These are phyloP conservation scores for Perodicticus potto DNA, from an alignment of 2,797 vertebrate genomes.

Conservation along the genomic window DNA sequence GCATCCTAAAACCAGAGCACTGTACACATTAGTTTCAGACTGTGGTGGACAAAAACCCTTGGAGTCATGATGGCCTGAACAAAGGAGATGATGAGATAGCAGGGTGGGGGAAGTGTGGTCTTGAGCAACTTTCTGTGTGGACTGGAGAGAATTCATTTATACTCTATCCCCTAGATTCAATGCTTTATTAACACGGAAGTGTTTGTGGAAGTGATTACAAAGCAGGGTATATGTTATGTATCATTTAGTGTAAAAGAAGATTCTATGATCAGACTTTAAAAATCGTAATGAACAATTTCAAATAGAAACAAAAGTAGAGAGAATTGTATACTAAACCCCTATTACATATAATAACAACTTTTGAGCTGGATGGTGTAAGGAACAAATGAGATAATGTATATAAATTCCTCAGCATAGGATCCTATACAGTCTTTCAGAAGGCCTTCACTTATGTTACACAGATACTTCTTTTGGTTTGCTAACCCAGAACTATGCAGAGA, in stretches of 20 bases:
- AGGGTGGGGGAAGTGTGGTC: background rate
- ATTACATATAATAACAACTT: background rate
- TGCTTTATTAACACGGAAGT: conserved; percentile 5
- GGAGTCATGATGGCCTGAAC: background rate
- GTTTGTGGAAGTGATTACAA: background rate
- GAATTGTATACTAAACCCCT: background rate
- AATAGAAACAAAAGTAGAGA: conserved; percentile 2
- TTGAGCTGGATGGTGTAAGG: conserved; percentile 23
- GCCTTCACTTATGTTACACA: background rate
- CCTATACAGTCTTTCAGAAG: background rate
- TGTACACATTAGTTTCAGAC: background rate
- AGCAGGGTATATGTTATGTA: background rate
- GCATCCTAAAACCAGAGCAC: background rate
- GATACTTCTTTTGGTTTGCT: background rate
- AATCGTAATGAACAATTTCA: background rate
- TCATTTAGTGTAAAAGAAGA: conserved; percentile 32
- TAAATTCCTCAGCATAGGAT: background rate
- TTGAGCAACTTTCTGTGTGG: conserved; percentile 41
- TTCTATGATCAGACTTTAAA: background rate
- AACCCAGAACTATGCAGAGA: background rate
- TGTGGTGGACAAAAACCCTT: background rate
- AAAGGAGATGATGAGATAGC: background rate
- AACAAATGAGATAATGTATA: background rate
- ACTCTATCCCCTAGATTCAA: background rate
- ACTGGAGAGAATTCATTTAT: conserved; percentile 4